Evolutionary conservation across 2,888 invertebrate genomes (phyloP), one percentile per base, ranked within the genome.

Genomic region (Camptogramma bilineatum): DNA sequence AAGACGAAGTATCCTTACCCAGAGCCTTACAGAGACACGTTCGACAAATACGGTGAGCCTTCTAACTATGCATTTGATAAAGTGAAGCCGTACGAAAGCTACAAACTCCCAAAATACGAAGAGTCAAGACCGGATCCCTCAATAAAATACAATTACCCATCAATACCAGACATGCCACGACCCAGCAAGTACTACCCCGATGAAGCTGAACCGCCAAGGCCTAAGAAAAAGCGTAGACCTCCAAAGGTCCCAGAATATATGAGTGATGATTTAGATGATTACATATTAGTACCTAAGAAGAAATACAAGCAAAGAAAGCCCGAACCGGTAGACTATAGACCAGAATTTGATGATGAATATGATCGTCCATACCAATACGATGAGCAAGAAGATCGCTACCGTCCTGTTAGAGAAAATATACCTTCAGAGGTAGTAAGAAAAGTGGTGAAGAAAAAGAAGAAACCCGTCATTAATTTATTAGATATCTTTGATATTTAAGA

Each of bases 401-500:
- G 79, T 10, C 76, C 80, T 50, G 81, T 87, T 5, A 79, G 79
- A 17, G 78, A 84, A 69, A 84, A 77, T 8, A 78, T 67, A 7
- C 83, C 69, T 0, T 88, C 84, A 67, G 89, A 91, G 80, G 77
- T 91, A 2, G 78, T 92, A 4, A 78, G 86, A 52, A 92, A 91
- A 81, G 79, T 92, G 52, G 81, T 92, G 0, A 89, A 88, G 71
- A 91, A 91, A 77, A 82, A 82, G 76, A 88, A 85, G 66, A 90
- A 86, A 31, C 87, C 91, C 9, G 77, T 83, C 19, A 83, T 92
- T 58, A 92, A 90, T 70, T 73, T 92, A 63, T 76, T 92, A 83
- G 92, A 92, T 70, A 88, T 92, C 68, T 87, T 92, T 71, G 92
- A 92, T 78, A 90, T 92, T 78, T 92, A 87, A 80, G 76, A 81